A percentile compares a stretch with the other conserved stretches of the same genome.
Evolutionary conservation across 1,140 invertebrate genomes (phyloP).

Genomic region (Vanessa atalanta): DNA sequence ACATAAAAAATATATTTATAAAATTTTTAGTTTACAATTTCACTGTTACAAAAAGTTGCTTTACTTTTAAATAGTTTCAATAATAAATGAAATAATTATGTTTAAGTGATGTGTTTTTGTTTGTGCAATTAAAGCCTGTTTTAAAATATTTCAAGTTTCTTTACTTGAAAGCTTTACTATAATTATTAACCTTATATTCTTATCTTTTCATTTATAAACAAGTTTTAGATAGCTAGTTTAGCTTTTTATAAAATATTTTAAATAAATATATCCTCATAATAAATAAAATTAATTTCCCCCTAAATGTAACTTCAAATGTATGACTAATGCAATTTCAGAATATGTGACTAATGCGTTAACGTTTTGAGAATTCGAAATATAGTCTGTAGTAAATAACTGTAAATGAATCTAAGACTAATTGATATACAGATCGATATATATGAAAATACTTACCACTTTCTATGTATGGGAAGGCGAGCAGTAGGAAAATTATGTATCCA

Average conservation of each 20-base stretch:
- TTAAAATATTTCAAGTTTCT: neutral
- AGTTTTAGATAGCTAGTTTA: neutral
- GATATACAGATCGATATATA: constrained; percentile 1
- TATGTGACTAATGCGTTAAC: constrained; percentile 16
- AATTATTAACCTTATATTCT: neutral
- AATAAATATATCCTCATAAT: too few species aligned
- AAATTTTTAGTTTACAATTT: too few species aligned
- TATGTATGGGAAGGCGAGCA: constrained; percentile 81
- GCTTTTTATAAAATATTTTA: too few species aligned
- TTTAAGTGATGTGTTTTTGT: too few species aligned
- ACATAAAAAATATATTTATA: too few species aligned
- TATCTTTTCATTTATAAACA: neutral
- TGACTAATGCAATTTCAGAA: constrained; percentile 4
- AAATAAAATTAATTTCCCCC: too few species aligned
- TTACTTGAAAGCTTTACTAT: neutral
- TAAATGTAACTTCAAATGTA: neutral
- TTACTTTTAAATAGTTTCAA: too few species aligned
- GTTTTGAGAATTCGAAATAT: neutral
- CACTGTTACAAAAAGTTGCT: too few species aligned
- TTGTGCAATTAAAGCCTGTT: too few species aligned
- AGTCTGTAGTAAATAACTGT: constrained; percentile 2
- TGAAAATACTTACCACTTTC: constrained; percentile 80
- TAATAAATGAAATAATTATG: too few species aligned
- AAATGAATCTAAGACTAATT: constrained; percentile 11
- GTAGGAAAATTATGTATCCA: constrained; percentile 81